Percentiles rank a stretch among this genome's conserved stretches.
Evolutionary conservation across 2,888 invertebrate genomes (phyloP).

Genomic region (Venustoraphidia nigricollis): DNA sequence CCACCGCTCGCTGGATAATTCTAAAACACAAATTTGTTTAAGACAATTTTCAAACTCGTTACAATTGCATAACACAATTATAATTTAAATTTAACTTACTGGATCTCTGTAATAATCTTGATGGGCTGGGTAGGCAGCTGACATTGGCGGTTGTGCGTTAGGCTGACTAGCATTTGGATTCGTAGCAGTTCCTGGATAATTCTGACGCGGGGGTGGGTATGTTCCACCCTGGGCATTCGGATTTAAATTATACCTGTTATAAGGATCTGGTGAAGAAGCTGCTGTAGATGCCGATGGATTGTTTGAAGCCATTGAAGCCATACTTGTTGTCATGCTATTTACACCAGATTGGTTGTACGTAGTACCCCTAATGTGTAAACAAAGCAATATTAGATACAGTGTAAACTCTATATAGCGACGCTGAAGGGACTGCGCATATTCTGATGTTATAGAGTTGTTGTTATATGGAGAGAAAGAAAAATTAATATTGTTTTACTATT

Average conservation of each 20-base stretch:
- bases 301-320: constrained; percentile 3
- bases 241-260: constrained; percentile 17
- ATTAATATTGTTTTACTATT: too few species aligned
- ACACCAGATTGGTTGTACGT: neutral
- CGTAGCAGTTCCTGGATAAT: constrained; percentile 5
- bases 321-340: constrained; percentile 9
- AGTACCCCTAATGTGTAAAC: neutral
- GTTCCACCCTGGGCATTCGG: constrained; percentile 18
- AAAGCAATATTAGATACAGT: constrained; percentile 6
- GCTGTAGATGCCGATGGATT: constrained; percentile 3
- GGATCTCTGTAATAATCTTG: constrained; percentile 38
- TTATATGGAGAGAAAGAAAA: too few species aligned
- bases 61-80: neutral
- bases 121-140: constrained; percentile 32
- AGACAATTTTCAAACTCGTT: neutral
- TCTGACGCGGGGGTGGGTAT: constrained; percentile 17
- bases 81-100: constrained; percentile 14
- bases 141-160: constrained; percentile 28
- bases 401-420: too few species aligned
- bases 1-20: constrained; percentile 10
- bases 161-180: constrained; percentile 30
- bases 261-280: constrained; percentile 23
- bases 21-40: constrained; percentile 7
- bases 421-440: too few species aligned
- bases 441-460: too few species aligned